Conservation (phyloP, 2,888 invertebrate species). For the Drosophila peninsularis region DNA sequence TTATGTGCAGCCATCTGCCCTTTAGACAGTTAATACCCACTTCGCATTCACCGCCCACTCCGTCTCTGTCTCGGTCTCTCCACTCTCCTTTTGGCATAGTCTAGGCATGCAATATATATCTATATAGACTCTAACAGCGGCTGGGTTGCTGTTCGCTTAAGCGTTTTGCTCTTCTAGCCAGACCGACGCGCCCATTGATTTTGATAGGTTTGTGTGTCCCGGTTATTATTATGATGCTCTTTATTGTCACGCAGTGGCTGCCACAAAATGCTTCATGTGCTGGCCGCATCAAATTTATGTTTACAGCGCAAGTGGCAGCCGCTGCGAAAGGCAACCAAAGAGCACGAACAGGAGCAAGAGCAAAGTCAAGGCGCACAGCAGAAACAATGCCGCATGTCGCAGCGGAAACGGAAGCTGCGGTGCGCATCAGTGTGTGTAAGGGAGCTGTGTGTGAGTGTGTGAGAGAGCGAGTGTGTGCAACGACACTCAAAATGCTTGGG, state of each 20-base stretch:
- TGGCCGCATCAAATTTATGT: conserved; percentile 75
- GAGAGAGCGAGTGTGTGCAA: conserved; percentile 18
- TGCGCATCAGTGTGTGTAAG: conserved; percentile 1
- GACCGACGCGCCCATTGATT: conserved; percentile 49
- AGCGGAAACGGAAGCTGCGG: conserved; percentile 61
- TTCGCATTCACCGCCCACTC: too few relatives aligned
- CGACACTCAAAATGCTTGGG: conserved; percentile 71
- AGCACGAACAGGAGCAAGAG: neutral
- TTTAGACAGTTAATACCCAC: neutral
- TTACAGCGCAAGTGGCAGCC: conserved; percentile 70
- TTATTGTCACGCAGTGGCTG: conserved; percentile 70
- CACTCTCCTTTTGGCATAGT: neutral
- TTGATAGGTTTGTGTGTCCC: conserved; percentile 46
- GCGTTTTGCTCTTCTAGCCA: conserved; percentile 22
- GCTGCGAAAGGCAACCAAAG: conserved; percentile 57
- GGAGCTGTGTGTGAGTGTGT: conserved; percentile 9
- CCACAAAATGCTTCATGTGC: conserved; percentile 52
- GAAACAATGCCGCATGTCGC: conserved; percentile 69
- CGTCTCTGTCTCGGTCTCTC: neutral
- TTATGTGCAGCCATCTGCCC: conserved; percentile 46
- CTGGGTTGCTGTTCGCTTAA: conserved; percentile 10
- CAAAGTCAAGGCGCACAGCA: conserved; percentile 10
- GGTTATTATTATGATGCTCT: conserved; percentile 73
- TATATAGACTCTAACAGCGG: neutral
- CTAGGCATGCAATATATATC: conserved; percentile 14